phyloP scores from a whole-genome alignment of 1,140 invertebrate species.

The Diorhabda sublineata region DNA sequence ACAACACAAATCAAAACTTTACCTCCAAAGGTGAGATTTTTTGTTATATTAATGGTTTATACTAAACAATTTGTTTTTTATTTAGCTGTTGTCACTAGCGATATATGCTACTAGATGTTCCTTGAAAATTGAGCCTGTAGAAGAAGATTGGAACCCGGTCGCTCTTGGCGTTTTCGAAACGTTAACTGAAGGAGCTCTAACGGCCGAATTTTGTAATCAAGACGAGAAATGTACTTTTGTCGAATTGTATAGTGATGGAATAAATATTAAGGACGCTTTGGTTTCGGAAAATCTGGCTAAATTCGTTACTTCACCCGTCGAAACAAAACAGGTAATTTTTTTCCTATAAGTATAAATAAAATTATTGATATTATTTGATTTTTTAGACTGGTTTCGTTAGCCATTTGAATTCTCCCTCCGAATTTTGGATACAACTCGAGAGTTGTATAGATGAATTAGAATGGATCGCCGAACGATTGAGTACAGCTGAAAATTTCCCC shows the following conservation, averaged over 20 bases:
- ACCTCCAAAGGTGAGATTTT: conserved; percentile 45
- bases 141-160: conserved; percentile 62
- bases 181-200: conserved; percentile 44
- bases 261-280: conserved; percentile 59
- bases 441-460: conserved; percentile 58
- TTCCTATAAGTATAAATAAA: neutral
- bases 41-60: neutral
- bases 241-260: conserved; percentile 57
- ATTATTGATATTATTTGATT: conserved; percentile 22
- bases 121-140: conserved; percentile 60
- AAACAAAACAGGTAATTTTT: neutral
- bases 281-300: conserved; percentile 49
- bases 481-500: conserved; percentile 52
- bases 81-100: conserved; percentile 22
- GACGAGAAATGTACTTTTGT: conserved; percentile 60
- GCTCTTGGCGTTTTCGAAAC: conserved; percentile 57
- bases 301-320: conserved; percentile 33
- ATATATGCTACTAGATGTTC: conserved; percentile 60
- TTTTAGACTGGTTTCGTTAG: conserved; percentile 58
- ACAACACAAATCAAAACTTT: conserved; percentile 55
- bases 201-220: conserved; percentile 54
- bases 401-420: conserved; percentile 60
- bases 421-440: conserved; percentile 70
- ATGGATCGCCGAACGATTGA: conserved; percentile 56
- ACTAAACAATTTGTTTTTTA: no score